Evolutionary conservation across 2,113 vertebrate species (phyloP).

Genomic region (Neofelis nebulosa): DNA sequence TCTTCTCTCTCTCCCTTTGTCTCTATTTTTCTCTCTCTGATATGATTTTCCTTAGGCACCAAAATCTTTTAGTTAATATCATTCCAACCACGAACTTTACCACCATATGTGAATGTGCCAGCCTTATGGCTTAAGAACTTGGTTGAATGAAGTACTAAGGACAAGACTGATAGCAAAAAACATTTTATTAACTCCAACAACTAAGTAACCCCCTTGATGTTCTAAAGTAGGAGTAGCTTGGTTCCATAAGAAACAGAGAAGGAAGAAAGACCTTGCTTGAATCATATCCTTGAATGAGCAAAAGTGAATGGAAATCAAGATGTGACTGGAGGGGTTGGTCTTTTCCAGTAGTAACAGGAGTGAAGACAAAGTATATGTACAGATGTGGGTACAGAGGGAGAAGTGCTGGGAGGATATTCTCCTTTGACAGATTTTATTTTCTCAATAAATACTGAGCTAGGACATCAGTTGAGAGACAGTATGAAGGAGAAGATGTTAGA

Average conservation of each 20-base stretch:
- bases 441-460: not conserved
- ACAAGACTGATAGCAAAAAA: not conserved
- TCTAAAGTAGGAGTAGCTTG: not conserved
- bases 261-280: not conserved
- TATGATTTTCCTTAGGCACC: not conserved
- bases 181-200: not conserved
- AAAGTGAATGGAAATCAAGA: not conserved
- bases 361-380: not conserved
- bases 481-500: not conserved
- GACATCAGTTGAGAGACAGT: not conserved
- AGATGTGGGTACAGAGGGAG: not conserved
- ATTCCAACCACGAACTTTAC: not conserved
- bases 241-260: not conserved
- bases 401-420: not conserved
- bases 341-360: accelerated
- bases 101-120: not conserved
- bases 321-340: not conserved
- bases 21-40: not conserved
- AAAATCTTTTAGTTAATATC: not conserved
- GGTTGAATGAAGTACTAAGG: not conserved
- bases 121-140: not conserved
- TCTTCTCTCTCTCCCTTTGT: not conserved
- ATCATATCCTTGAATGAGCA: not conserved
- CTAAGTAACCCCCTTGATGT: not conserved
- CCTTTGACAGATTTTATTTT: not conserved